These are phyloP conservation scores for Cheilinus undulatus DNA, from an alignment of 2,113 vertebrate genomes.

Conservation along the genomic window DNA sequence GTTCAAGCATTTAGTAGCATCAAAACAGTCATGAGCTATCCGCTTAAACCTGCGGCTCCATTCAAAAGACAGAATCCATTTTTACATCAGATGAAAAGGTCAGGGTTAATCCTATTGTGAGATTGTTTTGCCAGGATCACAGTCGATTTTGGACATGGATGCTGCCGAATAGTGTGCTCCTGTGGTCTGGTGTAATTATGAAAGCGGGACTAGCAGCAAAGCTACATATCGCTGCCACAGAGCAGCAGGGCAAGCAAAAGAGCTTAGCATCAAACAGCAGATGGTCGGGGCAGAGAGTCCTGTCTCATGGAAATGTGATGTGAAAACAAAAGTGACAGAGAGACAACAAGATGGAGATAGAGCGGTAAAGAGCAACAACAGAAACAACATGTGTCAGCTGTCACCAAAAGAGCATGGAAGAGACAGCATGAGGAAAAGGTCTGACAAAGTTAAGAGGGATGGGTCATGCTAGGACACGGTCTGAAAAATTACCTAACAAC, in stretches of 20 bases:
- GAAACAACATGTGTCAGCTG: conserved; percentile 36
- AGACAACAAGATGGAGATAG: conserved; percentile 5
- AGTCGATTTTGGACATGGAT: background rate
- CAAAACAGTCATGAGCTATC: background rate
- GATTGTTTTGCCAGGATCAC: background rate
- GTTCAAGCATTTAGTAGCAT: background rate
- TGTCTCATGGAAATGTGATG: conserved; percentile 15
- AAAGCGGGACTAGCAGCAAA: background rate
- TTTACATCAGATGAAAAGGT: background rate
- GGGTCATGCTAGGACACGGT: conserved; percentile 6
- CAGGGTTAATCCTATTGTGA: background rate
- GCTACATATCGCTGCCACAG: background rate
- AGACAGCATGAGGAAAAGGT: conserved; percentile 10
- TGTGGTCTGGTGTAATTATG: background rate
- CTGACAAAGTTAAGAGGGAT: conserved; percentile 16
- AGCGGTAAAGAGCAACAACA: conserved; percentile 14
- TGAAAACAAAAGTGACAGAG: conserved; percentile 3
- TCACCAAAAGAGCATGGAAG: conserved; percentile 14
- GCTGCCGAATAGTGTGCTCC: background rate
- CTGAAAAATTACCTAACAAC: conserved; percentile 36
- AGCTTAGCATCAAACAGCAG: conserved; percentile 27
- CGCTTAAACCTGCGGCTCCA: background rate
- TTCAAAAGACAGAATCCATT: background rate
- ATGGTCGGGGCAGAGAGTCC: conserved; percentile 37
- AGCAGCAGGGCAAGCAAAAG: background rate